phyloP scores from a whole-genome alignment of 2,797 vertebrate species.

The Okamejei kenojei region DNA sequence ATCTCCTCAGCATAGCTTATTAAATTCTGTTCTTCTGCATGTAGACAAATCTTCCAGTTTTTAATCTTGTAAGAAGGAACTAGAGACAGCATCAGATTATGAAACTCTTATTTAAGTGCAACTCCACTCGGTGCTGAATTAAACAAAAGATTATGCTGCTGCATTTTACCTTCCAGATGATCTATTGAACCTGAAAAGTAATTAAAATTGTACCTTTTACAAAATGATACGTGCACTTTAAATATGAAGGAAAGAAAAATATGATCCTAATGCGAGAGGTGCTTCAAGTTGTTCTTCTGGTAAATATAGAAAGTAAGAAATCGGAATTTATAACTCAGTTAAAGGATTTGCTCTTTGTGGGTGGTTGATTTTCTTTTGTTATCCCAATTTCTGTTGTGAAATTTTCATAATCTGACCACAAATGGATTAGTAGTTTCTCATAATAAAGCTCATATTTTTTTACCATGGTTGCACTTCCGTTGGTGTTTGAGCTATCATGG shows the following conservation, averaged over 20 bases:
- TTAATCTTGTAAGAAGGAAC: background rate
- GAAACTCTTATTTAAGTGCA: background rate
- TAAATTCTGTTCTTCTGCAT: slow-evolving; percentile 14
- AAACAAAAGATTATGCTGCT: background rate
- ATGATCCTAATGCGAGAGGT: background rate
- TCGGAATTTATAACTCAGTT: background rate
- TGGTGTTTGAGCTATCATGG: no score
- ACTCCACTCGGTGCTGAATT: background rate
- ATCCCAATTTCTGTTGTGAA: background rate
- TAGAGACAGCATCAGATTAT: background rate
- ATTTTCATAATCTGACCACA: background rate
- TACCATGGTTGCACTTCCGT: no score
- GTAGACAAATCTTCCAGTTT: background rate
- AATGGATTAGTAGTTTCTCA: background rate
- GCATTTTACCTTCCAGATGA: background rate
- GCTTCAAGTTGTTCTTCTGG: background rate
- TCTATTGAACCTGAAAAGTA: background rate
- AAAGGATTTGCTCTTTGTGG: background rate
- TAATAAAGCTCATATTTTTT: no score
- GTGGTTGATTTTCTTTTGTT: background rate
- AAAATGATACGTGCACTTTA: background rate
- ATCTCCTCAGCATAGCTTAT: slow-evolving; percentile 3
- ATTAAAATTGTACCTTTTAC: slow-evolving; percentile 15
- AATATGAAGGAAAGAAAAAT: background rate
- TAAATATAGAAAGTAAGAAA: background rate